phyloP scores from a whole-genome alignment of 2,797 vertebrate species.

The Coregonus sp. region DNA sequence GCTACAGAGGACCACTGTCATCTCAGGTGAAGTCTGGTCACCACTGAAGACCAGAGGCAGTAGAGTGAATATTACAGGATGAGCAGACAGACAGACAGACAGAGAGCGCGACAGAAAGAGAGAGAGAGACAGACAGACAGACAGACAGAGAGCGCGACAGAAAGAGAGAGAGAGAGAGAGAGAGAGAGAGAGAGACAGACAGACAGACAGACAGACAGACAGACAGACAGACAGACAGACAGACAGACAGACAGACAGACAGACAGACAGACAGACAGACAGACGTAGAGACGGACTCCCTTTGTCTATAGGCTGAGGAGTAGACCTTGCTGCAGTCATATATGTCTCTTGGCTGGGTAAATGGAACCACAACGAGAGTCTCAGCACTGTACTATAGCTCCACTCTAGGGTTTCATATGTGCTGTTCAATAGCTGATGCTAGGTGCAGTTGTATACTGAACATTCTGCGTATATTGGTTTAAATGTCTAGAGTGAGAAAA shows the following conservation, averaged over 20 bases:
- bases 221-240: too few relatives aligned
- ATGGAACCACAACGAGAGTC: slow-evolving; percentile 35
- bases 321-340: slow-evolving; percentile 58
- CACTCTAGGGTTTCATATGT: not conserved
- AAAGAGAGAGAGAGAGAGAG: too few relatives aligned
- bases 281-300: not conserved
- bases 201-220: too few relatives aligned
- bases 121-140: not conserved
- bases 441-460: not conserved
- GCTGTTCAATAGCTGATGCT: not conserved
- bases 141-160: too few relatives aligned
- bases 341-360: slow-evolving; percentile 32
- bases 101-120: too few relatives aligned
- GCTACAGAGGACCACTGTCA: not conserved
- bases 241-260: too few relatives aligned
- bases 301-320: slow-evolving; percentile 15
- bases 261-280: too few relatives aligned
- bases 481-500: not conserved
- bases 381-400: slow-evolving; percentile 31
- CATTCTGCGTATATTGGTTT: not conserved
- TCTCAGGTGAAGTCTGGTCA: slow-evolving; percentile 75
- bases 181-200: too few relatives aligned
- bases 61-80: slow-evolving; percentile 75
- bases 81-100: slow-evolving; percentile 37
- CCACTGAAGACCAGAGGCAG: slow-evolving; percentile 72